These are phyloP conservation scores for Tapirus indicus DNA, from an alignment of 2,797 vertebrate genomes.

Conservation along the genomic window DNA sequence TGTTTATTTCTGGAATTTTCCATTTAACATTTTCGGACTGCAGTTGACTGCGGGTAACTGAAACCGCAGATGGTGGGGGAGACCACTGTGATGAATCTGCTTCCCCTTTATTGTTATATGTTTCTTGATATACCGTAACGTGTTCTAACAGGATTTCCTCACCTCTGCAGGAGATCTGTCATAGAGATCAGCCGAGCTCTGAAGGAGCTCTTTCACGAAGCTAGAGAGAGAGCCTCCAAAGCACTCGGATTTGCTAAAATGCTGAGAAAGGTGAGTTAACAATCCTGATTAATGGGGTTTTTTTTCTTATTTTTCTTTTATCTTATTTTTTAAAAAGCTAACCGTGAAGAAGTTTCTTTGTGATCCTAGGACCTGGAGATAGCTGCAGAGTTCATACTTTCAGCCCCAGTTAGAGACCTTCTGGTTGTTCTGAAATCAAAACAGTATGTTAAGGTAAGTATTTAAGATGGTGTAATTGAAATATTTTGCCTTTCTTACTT, in stretches of 20 bases:
- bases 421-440: slow-evolving; percentile 93
- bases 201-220: slow-evolving; percentile 99
- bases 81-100: background rate
- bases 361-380: slow-evolving; percentile 96
- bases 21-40: no score
- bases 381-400: slow-evolving; percentile 95
- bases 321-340: background rate
- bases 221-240: slow-evolving; percentile 98
- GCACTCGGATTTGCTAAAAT: slow-evolving; percentile 99
- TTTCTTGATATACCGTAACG: fast-evolving
- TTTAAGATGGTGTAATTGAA: fast-evolving
- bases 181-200: slow-evolving; percentile 98
- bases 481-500: background rate
- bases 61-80: no score
- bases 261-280: slow-evolving; percentile 95
- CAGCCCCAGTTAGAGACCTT: slow-evolving; percentile 92
- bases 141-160: slow-evolving; percentile 42
- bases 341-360: slow-evolving; percentile 70
- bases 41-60: no score
- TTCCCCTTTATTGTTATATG: fast-evolving
- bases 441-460: slow-evolving; percentile 94
- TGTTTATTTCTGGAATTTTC: no score
- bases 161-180: slow-evolving; percentile 93
- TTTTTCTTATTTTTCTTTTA: background rate
- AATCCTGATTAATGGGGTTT: fast-evolving